phyloP scores from a whole-genome alignment of 2,797 vertebrate species.

The Anguilla marmorata region DNA sequence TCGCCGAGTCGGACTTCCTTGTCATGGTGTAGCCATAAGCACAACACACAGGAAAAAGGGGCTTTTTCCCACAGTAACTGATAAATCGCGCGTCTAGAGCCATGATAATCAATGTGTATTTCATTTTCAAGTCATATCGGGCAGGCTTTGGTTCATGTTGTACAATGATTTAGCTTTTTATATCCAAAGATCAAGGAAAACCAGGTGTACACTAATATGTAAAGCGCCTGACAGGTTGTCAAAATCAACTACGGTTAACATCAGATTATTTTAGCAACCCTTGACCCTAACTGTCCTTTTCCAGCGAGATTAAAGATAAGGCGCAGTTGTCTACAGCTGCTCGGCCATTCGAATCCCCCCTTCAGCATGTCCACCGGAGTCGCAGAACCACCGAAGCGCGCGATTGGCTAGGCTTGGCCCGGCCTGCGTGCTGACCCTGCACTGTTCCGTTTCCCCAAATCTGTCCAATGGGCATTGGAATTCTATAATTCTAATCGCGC shows the following conservation, averaged over 20 bases:
- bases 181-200: not conserved
- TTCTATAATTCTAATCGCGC: conserved; percentile 74
- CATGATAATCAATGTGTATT: not conserved
- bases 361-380: not conserved
- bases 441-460: conserved; percentile 59
- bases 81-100: not conserved
- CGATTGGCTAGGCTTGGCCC: conserved; percentile 36
- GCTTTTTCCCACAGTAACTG: not conserved
- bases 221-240: not conserved
- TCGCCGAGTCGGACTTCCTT: not conserved
- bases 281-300: not conserved
- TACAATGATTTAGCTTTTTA: not conserved
- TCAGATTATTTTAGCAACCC: not conserved
- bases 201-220: not conserved
- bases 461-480: conserved; percentile 67
- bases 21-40: not conserved
- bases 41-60: not conserved
- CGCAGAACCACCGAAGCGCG: not conserved
- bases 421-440: conserved; percentile 60
- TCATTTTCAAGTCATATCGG: not conserved
- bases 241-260: not conserved
- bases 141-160: not conserved
- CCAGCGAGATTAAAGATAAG: not conserved
- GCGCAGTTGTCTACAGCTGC: not conserved
- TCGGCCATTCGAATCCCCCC: not conserved